Evolutionary conservation across 2,888 invertebrate species (phyloP).

Genomic region (Cryptosula pallasiana): DNA sequence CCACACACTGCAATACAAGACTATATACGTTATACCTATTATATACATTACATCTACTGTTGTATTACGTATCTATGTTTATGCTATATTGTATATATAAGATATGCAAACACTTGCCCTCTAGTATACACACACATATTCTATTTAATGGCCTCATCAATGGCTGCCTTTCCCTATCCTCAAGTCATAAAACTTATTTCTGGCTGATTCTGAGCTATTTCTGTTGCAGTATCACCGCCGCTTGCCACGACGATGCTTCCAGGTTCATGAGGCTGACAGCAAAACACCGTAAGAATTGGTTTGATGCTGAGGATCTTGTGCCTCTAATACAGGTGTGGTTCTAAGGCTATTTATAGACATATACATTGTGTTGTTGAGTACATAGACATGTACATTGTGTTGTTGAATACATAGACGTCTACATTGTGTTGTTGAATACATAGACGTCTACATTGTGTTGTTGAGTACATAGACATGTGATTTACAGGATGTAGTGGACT

Average conservation of each 20-base stretch:
- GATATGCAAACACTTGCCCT: too few relatives aligned
- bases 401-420: not conserved
- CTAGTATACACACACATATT: too few relatives aligned
- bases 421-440: not conserved
- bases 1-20: too few relatives aligned
- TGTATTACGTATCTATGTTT: too few relatives aligned
- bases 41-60: too few relatives aligned
- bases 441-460: not conserved
- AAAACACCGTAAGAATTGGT: conserved; percentile 50
- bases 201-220: too few relatives aligned
- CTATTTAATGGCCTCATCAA: too few relatives aligned
- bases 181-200: too few relatives aligned
- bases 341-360: not conserved
- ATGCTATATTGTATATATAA: too few relatives aligned
- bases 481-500: conserved; percentile 86
- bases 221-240: conserved; percentile 66
- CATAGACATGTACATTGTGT: not conserved
- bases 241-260: conserved; percentile 82
- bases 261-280: conserved; percentile 82
- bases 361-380: not conserved
- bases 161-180: too few relatives aligned
- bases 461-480: too few relatives aligned
- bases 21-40: too few relatives aligned
- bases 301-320: conserved; percentile 81
- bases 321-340: conserved; percentile 64